These are phyloP conservation scores for Cistogaster globosa DNA, from an alignment of 2,888 invertebrate genomes.

Conservation along the genomic window DNA sequence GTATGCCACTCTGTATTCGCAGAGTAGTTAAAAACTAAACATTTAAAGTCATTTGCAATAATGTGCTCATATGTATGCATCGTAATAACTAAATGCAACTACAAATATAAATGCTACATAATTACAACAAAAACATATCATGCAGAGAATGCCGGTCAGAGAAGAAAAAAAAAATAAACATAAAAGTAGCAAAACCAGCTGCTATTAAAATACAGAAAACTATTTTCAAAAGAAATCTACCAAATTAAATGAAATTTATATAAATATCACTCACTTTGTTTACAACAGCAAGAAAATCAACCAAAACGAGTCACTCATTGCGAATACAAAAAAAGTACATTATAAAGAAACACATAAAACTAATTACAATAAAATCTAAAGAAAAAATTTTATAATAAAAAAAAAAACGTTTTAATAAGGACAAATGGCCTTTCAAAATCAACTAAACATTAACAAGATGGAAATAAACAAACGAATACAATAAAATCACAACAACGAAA, in stretches of 20 bases:
- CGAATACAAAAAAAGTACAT: constrained; percentile 41
- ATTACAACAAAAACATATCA: constrained; percentile 67
- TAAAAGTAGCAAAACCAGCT: constrained; percentile 70
- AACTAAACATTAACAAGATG: constrained; percentile 70
- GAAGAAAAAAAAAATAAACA: neutral
- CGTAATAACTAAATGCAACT: constrained; percentile 55
- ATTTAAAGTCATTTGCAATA: constrained; percentile 65
- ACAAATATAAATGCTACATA: constrained; percentile 56
- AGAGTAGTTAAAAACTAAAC: constrained; percentile 53
- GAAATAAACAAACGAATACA: constrained; percentile 48
- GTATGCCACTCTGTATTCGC: neutral
- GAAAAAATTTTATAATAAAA: constrained; percentile 55
- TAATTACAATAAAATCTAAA: constrained; percentile 68
- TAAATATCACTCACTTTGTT: constrained; percentile 67
- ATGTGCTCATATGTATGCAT: constrained; percentile 69
- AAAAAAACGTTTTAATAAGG: constrained; percentile 68
- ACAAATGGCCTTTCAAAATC: constrained; percentile 72
- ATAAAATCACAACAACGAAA: constrained; percentile 55
- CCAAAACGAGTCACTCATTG: constrained; percentile 60
- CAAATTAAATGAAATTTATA: constrained; percentile 71
- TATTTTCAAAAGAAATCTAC: constrained; percentile 64
- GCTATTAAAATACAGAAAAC: constrained; percentile 66
- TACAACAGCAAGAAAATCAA: constrained; percentile 33
- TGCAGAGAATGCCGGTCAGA: constrained; percentile 67
- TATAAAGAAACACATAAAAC: constrained; percentile 66